phyloP scores from a whole-genome alignment of 23 tunicate species.

The Aplidium turbinatum region DNA sequence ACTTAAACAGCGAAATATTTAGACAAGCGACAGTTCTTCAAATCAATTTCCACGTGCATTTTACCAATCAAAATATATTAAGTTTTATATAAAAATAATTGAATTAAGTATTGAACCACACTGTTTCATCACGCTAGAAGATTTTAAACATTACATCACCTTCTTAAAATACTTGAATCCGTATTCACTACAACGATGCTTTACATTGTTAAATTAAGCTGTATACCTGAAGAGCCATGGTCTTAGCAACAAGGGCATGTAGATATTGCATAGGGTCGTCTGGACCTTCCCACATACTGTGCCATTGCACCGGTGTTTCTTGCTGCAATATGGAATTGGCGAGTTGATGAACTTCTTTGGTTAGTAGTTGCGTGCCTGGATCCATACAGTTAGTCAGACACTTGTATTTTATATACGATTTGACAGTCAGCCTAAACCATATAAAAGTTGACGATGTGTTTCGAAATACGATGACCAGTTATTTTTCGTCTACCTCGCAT shows the following conservation, averaged over 20 bases:
- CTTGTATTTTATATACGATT: neutral
- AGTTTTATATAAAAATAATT: too few species aligned
- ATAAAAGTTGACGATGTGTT: neutral
- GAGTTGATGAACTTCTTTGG: constrained; percentile 78
- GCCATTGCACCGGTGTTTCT: constrained; percentile 85
- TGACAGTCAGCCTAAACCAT: neutral
- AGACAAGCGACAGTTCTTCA: too few species aligned
- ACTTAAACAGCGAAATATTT: too few species aligned
- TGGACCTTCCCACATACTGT: constrained; percentile 92
- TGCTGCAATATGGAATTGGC: constrained; percentile 84
- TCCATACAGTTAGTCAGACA: neutral
- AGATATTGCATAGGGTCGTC: constrained; percentile 86
- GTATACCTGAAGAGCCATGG: constrained; percentile 79
- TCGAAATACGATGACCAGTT: neutral
- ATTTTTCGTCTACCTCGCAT: constrained; percentile 69
- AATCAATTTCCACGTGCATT: too few species aligned
- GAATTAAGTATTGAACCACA: too few species aligned
- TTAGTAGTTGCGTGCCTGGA: constrained; percentile 56
- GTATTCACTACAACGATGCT: too few species aligned
- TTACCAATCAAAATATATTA: too few species aligned
- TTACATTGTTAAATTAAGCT: too few species aligned
- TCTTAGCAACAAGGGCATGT: constrained; percentile 75
- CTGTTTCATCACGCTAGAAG: too few species aligned
- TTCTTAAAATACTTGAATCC: too few species aligned
- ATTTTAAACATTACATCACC: too few species aligned